These are phyloP conservation scores for Bombus picipes DNA, from an alignment of 1,140 invertebrate species.

Conservation along the genomic window DNA sequence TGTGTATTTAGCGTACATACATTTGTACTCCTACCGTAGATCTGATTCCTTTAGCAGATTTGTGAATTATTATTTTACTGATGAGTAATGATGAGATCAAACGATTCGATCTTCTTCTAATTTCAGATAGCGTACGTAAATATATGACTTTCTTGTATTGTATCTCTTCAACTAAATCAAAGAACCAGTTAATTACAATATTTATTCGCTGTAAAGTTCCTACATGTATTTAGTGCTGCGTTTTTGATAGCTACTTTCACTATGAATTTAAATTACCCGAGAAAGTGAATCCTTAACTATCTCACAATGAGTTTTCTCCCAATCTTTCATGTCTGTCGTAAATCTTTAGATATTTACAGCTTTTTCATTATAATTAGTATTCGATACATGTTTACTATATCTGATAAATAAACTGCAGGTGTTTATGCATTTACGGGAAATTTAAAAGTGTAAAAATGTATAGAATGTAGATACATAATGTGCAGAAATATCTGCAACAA, in stretches of 20 bases:
- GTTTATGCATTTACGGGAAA: too few relatives aligned
- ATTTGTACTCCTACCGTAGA: not conserved
- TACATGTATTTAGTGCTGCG: not conserved
- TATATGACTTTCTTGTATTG: not conserved
- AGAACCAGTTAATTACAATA: slow-evolving; percentile 17
- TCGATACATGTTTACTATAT: not conserved
- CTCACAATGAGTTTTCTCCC: not conserved
- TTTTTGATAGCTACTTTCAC: slow-evolving; percentile 32
- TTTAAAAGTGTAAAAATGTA: too few relatives aligned
- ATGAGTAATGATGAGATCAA: not conserved
- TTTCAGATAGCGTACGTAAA: not conserved
- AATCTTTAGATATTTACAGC: not conserved
- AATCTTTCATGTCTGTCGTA: not conserved
- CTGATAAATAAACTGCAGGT: not conserved
- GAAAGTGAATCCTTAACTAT: slow-evolving; percentile 13
- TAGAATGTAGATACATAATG: too few relatives aligned
- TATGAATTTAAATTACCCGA: slow-evolving; percentile 12
- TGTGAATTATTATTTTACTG: not conserved
- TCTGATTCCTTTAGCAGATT: not conserved
- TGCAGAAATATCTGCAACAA: too few relatives aligned
- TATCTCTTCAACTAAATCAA: not conserved
- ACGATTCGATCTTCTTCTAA: not conserved
- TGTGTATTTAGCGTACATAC: too few relatives aligned
- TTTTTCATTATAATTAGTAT: not conserved
- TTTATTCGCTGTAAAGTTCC: not conserved